phyloP scores from a whole-genome alignment of 2,888 invertebrate genomes.

The Tuta absoluta region DNA sequence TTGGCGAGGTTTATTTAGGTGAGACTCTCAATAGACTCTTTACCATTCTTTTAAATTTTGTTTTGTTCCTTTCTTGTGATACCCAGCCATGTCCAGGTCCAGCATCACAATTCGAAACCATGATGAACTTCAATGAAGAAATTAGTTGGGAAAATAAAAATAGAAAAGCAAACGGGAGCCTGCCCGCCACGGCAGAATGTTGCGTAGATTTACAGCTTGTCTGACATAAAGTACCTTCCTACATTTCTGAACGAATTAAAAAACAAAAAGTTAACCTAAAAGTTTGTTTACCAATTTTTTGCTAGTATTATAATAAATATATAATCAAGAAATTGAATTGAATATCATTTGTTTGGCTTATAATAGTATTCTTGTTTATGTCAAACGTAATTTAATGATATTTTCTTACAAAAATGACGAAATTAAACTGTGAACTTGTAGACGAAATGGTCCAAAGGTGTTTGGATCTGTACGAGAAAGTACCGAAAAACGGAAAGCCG shows the following conservation, averaged over 20 bases:
- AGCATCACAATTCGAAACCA: too few relatives aligned
- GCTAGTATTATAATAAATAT: too few relatives aligned
- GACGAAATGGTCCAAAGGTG: constrained; percentile 82
- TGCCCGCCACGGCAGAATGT: not conserved
- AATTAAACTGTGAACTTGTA: constrained; percentile 49
- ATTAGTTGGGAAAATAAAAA: too few relatives aligned
- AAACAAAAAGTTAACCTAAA: constrained; percentile 4
- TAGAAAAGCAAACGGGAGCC: too few relatives aligned
- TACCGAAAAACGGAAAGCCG: constrained; percentile 92
- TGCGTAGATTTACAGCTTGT: not conserved
- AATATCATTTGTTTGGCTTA: not conserved
- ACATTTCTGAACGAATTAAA: not conserved
- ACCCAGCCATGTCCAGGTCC: too few relatives aligned
- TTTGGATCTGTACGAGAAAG: constrained; percentile 78
- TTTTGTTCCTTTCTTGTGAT: not conserved
- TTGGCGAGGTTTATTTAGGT: too few relatives aligned
- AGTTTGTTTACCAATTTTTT: constrained; percentile 1
- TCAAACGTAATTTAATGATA: not conserved
- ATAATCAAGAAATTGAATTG: too few relatives aligned
- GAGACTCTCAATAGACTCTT: too few relatives aligned
- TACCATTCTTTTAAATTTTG: not conserved
- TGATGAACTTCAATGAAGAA: too few relatives aligned
- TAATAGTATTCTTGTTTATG: not conserved
- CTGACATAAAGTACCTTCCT: not conserved
- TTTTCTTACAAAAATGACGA: constrained; percentile 41